These are phyloP conservation scores for Cephus rjabovi DNA, from an alignment of 2,888 invertebrate genomes.

Conservation along the genomic window DNA sequence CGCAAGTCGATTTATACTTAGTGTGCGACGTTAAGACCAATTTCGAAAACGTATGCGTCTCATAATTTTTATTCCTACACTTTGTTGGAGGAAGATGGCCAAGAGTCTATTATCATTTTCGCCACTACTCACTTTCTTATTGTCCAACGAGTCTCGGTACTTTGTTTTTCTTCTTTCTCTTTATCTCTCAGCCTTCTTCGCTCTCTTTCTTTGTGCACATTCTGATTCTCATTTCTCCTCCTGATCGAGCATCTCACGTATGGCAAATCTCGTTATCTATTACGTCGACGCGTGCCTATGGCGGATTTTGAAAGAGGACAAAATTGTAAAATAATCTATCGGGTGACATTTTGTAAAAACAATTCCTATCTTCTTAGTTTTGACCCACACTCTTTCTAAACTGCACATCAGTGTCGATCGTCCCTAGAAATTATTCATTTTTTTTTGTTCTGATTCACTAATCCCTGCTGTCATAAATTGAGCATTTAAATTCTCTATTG, in stretches of 20 bases:
- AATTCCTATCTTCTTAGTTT: neutral
- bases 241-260: neutral
- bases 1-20: neutral
- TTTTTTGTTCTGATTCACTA: neutral
- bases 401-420: neutral
- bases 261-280: neutral
- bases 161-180: constrained; percentile 13
- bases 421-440: neutral
- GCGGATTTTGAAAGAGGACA: constrained; percentile 1
- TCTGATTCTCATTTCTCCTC: neutral
- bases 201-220: neutral
- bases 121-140: constrained; percentile 35
- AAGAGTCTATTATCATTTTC: constrained; percentile 20
- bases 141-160: constrained; percentile 27
- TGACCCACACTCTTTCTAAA: neutral
- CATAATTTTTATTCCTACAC: neutral
- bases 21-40: neutral
- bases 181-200: neutral
- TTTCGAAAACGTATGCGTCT: neutral
- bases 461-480: neutral
- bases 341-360: neutral
- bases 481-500: neutral
- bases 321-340: neutral
- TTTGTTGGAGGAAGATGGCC: neutral
- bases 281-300: neutral